Evolutionary conservation across 2,113 vertebrate species (phyloP), one percentile per base, ranked within the genome.

Genomic region (Saimiri boliviensis): DNA sequence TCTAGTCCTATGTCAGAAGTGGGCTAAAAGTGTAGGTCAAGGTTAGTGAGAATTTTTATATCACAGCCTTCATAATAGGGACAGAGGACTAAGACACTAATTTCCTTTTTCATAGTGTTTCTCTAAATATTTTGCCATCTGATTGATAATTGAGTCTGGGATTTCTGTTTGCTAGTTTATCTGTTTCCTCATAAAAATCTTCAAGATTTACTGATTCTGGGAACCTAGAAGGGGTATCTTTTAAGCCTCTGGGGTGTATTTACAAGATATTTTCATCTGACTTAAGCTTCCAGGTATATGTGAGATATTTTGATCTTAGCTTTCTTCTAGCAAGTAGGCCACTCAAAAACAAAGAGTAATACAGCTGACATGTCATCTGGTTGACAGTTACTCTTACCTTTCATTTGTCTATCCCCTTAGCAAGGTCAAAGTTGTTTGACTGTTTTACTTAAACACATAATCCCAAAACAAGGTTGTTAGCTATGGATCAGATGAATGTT

Each of bases 191-290:
- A 63, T 3, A 3, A 68, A 96, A 88, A 80, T 1, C 23, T 77
- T 83, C 12, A 86, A 76, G 14, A 6, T 76, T 79, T 13, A 54
- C 8, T n/a, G 32, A 76, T 91, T 84, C 35, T 89, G 21, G 42
- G 6, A 60, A 49, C 16, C 79, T n/a, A 0, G 3, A 66, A 79
- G 9, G 25, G 81, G 13, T 21, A 82, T 42, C 86, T 91, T 17
- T 85, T 70, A 96, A 93, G 3, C 2, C 11, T 11, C 6, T 66
- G 13, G 5, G 47, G 9, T 52, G 40, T 35, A 77, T 58, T 21
- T 80, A 12, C 19, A 87, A 74, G 35, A 40, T 66, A 81, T 85
- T 96, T 96, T 94, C 42, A 70, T 91, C 40, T 86, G 21, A 74
- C 52, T 74, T 83, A 83, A 90, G 32, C 84, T 1, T 71, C 49